Evolutionary conservation across 1,140 invertebrate species (phyloP).

Genomic region (Meloidogyne exigua): DNA sequence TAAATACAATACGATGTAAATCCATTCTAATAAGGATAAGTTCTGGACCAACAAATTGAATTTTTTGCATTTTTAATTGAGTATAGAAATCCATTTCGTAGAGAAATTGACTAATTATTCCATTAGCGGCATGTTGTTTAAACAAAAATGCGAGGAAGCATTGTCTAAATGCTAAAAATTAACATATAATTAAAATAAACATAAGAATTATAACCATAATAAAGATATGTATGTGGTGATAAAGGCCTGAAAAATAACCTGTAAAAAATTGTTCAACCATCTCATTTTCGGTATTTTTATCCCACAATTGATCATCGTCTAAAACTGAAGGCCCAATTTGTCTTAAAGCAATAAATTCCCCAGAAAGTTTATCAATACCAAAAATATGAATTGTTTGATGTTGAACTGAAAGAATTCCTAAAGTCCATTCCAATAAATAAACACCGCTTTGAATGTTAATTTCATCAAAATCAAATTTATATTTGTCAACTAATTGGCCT

Average conservation of each 20-base stretch:
- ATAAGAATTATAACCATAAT: too few relatives aligned
- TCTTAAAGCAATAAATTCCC: conserved; percentile 27
- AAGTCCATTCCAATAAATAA: conserved; percentile 45
- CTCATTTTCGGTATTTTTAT: conserved; percentile 16
- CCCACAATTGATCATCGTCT: conserved; percentile 37
- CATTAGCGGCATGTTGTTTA: conserved; percentile 33
- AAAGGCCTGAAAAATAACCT: conserved; percentile 24
- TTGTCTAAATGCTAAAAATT: conserved; percentile 45
- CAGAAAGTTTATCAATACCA: conserved; percentile 34
- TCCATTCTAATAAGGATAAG: conserved; percentile 39
- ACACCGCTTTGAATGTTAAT: conserved; percentile 30
- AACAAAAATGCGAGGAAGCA: conserved; percentile 45
- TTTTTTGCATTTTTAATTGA: conserved; percentile 41
- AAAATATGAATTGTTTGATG: conserved; percentile 53
- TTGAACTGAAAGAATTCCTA: conserved; percentile 48
- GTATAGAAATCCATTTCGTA: conserved; percentile 37
- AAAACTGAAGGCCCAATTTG: conserved; percentile 45
- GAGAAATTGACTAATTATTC: conserved; percentile 30
- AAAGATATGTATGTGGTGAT: too few relatives aligned
- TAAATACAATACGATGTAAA: not conserved
- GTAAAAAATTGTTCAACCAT: conserved; percentile 39
- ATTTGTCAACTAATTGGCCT: conserved; percentile 36
- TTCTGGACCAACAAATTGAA: conserved; percentile 46
- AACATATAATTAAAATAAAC: not conserved
- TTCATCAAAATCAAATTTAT: conserved; percentile 42